Evolutionary conservation across 1,140 invertebrate species (phyloP), one percentile per base, ranked within the genome.

Genomic region (Coelopa frigida): DNA sequence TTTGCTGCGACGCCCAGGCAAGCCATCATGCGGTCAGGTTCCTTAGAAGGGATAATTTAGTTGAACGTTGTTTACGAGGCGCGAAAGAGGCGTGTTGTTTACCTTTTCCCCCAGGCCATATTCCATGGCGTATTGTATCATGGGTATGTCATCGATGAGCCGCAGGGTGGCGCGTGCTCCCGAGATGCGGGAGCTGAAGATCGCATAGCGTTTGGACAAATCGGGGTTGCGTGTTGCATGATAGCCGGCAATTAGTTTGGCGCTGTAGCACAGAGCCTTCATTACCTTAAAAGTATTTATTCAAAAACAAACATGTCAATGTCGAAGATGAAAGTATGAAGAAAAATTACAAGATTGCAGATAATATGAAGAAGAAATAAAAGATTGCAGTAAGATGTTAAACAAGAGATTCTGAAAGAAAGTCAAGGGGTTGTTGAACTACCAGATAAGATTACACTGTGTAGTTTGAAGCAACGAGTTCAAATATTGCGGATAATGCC

Each of bases 61-160:
- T n/a, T n/a, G n/a, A n/a, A n/a, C 14, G 10, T 43, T 31, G 22
- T 40, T 17, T 5, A 20, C 14, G 14, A 20, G 12, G 10, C 4
- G 17, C 24, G 10, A 21, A 2, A 39, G 6, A 22, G 5, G 14
- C 15, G 18, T 27, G 26, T 14, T 5, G 62, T 48, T 56, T 70
- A 80, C 79, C 67, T 77, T 59, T 56, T 75, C 72, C 2, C 79
- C 80, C 51, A 77, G 73, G 17, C 77, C 77, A 69, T 84, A 84
- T 41, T 74, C 72, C 26, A 83, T 53, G 6, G 75, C 75, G 51
- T 76, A 75, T 55, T 77, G 72, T 44, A 87, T 65, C 73, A 81
- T 81, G 6, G 84, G 80, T 52, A 86, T 73, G 54, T 87, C 85
- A 72, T 88, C 85, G 39, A 89, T 78, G 27, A 89, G 71, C 49